Percentiles rank a stretch among this genome's conserved stretches.
Evolutionary conservation across 37 sponge, comb jelly and placozoan genomes (phyloP).

Genomic region (Haliclona indistincta): DNA sequence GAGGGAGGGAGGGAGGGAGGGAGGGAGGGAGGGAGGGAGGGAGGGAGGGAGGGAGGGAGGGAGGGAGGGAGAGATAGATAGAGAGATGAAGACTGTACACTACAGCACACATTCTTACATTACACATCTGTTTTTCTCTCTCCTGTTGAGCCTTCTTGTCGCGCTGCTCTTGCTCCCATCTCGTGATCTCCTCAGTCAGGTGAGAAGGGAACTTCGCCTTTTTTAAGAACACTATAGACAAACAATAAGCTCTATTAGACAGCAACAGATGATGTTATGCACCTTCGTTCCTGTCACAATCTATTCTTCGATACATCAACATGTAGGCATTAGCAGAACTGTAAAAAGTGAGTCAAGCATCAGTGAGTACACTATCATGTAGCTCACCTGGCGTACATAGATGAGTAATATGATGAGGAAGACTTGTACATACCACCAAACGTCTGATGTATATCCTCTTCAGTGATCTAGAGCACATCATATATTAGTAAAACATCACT

Average conservation of each 20-base stretch:
- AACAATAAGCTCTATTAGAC: too few species aligned
- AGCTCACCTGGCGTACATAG: conserved; percentile 70
- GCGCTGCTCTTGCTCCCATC: conserved; percentile 43
- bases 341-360: too few species aligned
- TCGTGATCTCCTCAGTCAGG: conserved; percentile 47
- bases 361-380: too few species aligned
- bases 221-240: conserved; percentile 54
- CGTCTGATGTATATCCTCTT: conserved; percentile 72
- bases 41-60: neutral
- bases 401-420: conserved; percentile 73
- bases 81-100: too few species aligned
- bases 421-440: conserved; percentile 70
- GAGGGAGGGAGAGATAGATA: too few species aligned
- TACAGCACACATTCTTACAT: conserved; percentile 40
- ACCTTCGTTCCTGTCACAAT: conserved; percentile 57
- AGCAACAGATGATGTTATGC: too few species aligned
- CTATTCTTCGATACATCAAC: conserved; percentile 88
- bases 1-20: too few species aligned
- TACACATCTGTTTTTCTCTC: conserved; percentile 74
- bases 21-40: neutral
- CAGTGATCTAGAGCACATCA: conserved; percentile 32
- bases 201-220: conserved; percentile 67
- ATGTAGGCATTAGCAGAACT: conserved; percentile 97
- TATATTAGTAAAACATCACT: neutral
- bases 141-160: conserved; percentile 56